A percentile compares a stretch with the other conserved stretches of the same genome.
Evolutionary conservation across 2,888 invertebrate species (phyloP).

Genomic region (Ophion slaviceki): DNA sequence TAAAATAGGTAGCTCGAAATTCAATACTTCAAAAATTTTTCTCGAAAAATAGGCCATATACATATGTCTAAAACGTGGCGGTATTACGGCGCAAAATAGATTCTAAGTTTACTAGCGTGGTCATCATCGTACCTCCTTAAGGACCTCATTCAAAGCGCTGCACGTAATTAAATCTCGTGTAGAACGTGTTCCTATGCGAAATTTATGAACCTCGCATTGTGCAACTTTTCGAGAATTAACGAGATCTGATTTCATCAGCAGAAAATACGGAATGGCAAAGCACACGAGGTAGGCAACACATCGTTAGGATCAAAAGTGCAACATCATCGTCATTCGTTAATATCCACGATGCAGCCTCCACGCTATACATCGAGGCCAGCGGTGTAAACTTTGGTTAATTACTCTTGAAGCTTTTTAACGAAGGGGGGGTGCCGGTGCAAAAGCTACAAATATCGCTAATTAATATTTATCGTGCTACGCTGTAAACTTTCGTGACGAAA

Average conservation of each 20-base stretch:
- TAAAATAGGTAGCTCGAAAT: too few relatives aligned
- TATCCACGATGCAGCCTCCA: neutral
- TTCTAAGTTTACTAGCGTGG: too few relatives aligned
- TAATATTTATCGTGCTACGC: neutral
- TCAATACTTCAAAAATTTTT: too few relatives aligned
- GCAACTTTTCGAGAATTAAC: neutral
- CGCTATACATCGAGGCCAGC: neutral
- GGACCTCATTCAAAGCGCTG: neutral
- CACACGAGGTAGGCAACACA: neutral
- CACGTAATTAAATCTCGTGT: neutral
- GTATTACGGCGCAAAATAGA: too few relatives aligned
- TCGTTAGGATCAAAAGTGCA: constrained; percentile 16
- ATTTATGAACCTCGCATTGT: neutral
- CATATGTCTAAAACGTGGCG: too few relatives aligned
- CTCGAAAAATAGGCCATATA: too few relatives aligned
- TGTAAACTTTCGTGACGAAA: neutral
- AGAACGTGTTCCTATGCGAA: neutral
- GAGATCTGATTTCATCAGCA: constrained; percentile 5
- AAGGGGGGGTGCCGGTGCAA: neutral
- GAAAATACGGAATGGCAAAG: neutral
- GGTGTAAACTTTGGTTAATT: constrained; percentile 14
- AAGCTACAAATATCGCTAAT: neutral
- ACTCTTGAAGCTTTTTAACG: neutral
- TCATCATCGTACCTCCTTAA: neutral
- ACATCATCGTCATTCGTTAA: constrained; percentile 18